Evolutionary conservation across 92 coral and sea anemone genomes (phyloP).

Genomic region (Paragorgia papillata): DNA sequence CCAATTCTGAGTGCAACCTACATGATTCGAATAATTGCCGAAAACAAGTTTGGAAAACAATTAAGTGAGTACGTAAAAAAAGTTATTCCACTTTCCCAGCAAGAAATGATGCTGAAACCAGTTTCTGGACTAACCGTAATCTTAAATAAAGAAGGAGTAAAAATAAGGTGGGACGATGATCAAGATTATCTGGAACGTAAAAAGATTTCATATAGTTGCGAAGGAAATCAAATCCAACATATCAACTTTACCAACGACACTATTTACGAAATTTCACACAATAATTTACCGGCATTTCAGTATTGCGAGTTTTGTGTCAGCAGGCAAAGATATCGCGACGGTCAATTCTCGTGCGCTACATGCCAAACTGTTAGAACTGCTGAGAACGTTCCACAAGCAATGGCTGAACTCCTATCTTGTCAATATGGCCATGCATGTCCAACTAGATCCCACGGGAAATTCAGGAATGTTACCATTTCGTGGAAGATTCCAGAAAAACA

Average conservation of each 20-base stretch:
- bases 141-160: neutral
- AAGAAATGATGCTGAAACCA: conserved; percentile 7
- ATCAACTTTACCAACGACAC: neutral
- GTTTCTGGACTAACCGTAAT: neutral
- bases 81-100: neutral
- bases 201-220: conserved; percentile 15
- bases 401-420: neutral
- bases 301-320: conserved; percentile 34
- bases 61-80: neutral
- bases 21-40: conserved; percentile 10
- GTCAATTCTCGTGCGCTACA: conserved; percentile 14
- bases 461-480: conserved; percentile 31
- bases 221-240: neutral
- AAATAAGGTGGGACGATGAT: conserved; percentile 18
- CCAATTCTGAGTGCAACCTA: neutral
- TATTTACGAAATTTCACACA: conserved; percentile 14
- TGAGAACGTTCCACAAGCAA: conserved; percentile 3
- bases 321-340: conserved; percentile 9
- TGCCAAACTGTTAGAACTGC: conserved; percentile 24
- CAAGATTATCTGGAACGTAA: neutral
- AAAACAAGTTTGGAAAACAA: conserved; percentile 22
- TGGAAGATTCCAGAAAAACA: conserved; percentile 12
- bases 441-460: neutral
- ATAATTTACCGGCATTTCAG: neutral
- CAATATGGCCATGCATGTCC: neutral